Evolutionary conservation across 1,140 invertebrate species (phyloP), one percentile per base, ranked within the genome.

Genomic region (Aphidius gifuensis): DNA sequence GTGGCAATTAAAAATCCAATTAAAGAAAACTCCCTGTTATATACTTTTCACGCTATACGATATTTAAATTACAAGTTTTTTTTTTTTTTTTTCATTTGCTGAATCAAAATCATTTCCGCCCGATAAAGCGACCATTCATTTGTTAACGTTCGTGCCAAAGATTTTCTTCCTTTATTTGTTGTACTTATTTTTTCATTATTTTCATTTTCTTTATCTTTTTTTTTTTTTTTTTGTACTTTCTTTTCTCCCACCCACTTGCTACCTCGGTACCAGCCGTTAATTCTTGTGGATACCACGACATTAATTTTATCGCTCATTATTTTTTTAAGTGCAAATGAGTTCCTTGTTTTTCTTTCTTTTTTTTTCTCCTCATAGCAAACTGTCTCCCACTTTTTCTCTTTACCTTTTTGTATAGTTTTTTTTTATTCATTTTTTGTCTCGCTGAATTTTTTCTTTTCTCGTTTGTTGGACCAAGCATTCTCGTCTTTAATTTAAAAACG

Each of bases 241-340:
- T 53, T 55, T 47, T 9, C 54, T 65, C 21, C 51, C 32, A 7
- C 49, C 32, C 23, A 39, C 58, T 62, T 62, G 62, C 61, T 63
- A 63, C 67, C 42, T 71, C 60, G 66, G 64, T 61, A 50, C 21
- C 51, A 43, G 47, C 65, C 71, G 69, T 74, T 71, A 74, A 73
- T 76, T 74, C 69, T 66, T 65, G 56, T 56, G 67, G 68, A 65
- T 64, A 66, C 68, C 66, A 55, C 61, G 72, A 68, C 70, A 75
- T 79, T 78, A 78, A 75, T 78, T 79, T 79, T 79, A 79, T 78
- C 71, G 74, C 76, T 74, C 73, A 74, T 79, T 75, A 78, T 78
- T 79, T 78, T 77, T 78, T 80, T 76, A 78, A 78, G 78, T 79
- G 76, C 77, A 80, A 80, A 80, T 80, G 76, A 80, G 76, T 78